phyloP scores from a whole-genome alignment of 2,888 invertebrate genomes.

The Oligia latruncula region DNA sequence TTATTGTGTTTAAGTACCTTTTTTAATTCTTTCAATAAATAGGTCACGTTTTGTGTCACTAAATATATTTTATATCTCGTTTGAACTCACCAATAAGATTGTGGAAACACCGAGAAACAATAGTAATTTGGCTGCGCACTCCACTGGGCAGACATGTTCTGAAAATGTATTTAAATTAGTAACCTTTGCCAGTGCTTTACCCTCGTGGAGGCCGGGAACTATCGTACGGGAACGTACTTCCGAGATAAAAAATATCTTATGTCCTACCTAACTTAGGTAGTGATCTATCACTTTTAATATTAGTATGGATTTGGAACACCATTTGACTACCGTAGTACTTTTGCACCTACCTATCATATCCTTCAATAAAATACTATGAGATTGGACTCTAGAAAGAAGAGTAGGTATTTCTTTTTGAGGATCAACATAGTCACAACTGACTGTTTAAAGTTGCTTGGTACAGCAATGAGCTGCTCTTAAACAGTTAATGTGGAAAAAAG shows the following conservation, averaged over 20 bases:
- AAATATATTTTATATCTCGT: too few species aligned
- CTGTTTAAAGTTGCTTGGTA: neutral
- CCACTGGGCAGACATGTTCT: slow-evolving; percentile 66
- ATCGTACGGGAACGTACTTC: neutral
- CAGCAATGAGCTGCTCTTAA: neutral
- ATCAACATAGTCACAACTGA: neutral
- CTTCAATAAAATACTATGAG: too few species aligned
- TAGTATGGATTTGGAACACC: neutral
- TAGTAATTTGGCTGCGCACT: slow-evolving; percentile 69
- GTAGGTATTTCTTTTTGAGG: neutral
- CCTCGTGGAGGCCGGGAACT: neutral
- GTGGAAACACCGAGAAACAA: slow-evolving; percentile 67
- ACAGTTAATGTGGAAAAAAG: too few species aligned
- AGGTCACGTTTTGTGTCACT: neutral
- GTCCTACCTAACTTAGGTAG: too few species aligned
- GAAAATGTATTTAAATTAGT: slow-evolving; percentile 44
- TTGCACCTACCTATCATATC: neutral
- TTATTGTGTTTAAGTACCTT: too few species aligned
- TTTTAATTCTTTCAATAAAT: neutral
- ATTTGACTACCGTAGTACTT: neutral
- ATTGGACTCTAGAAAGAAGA: neutral
- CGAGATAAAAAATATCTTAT: too few species aligned
- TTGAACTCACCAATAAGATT: slow-evolving; percentile 70
- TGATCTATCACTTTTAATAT: neutral
- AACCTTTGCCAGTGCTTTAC: neutral